phyloP scores from a whole-genome alignment of 2,797 vertebrate species.

The Gadopsis bispinosus region DNA sequence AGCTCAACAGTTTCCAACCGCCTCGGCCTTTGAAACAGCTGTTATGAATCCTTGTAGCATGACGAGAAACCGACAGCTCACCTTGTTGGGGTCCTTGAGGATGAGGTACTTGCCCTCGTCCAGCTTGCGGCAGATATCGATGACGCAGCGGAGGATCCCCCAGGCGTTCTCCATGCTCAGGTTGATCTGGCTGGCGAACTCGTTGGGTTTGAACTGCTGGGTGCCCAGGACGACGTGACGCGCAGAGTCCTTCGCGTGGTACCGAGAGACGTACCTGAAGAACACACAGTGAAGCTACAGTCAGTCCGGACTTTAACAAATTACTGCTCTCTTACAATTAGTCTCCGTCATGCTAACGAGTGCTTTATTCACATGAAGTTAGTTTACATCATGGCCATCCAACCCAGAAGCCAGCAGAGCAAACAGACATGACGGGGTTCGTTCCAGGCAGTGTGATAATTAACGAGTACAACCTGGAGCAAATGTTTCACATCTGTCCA shows the following conservation, averaged over 20 bases:
- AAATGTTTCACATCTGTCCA: too few relatives aligned
- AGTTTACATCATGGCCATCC: background rate
- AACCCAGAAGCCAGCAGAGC: too few relatives aligned
- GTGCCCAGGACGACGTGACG: conserved; percentile 97
- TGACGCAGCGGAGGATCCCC: conserved; percentile 97
- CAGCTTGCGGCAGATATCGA: conserved; percentile 98
- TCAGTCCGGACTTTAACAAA: background rate
- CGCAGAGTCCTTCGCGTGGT: conserved; percentile 96
- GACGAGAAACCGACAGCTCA: conserved; percentile 41
- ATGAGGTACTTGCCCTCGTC: conserved; percentile 99
- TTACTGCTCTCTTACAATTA: background rate
- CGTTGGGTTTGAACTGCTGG: conserved; percentile 98
- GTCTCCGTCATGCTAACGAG: background rate
- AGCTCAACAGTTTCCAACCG: background rate
- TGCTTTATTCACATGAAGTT: background rate
- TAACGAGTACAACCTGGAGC: too few relatives aligned
- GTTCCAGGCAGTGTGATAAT: background rate
- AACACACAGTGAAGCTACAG: background rate
- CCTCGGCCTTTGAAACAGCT: too few relatives aligned
- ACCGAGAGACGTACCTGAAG: conserved; percentile 94
- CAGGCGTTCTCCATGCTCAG: conserved; percentile 99
- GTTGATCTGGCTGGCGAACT: conserved; percentile 99
- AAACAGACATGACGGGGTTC: background rate
- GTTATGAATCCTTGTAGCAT: background rate
- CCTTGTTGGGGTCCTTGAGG: conserved; percentile 99